Conservation (phyloP, 2,888 invertebrate genomes). For the Drosophila fungiperda region DNA sequence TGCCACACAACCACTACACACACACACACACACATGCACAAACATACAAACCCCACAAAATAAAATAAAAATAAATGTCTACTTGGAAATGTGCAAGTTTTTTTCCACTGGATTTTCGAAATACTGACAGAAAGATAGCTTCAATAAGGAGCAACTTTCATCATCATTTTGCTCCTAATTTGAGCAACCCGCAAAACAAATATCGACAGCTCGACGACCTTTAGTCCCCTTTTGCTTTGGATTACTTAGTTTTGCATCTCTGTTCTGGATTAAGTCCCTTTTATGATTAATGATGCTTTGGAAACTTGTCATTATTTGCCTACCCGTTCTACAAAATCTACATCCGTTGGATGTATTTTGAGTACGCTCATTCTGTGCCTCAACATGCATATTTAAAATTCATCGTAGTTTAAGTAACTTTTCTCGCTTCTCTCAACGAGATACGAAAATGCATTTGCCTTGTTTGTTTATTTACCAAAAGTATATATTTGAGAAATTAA, state of each 20-base stretch:
- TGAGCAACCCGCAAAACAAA: slow-evolving; percentile 67
- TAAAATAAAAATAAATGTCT: slow-evolving; percentile 37
- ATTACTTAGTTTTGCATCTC: slow-evolving; percentile 43
- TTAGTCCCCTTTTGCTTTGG: slow-evolving; percentile 30
- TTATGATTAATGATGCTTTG: slow-evolving; percentile 77
- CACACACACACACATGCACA: slow-evolving; percentile 11
- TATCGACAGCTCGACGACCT: slow-evolving; percentile 63
- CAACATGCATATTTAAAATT: neutral
- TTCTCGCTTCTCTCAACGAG: neutral
- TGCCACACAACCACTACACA: slow-evolving; percentile 7
- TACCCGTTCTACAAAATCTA: neutral
- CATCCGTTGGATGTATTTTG: neutral
- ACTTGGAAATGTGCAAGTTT: slow-evolving; percentile 40
- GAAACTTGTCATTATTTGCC: slow-evolving; percentile 64
- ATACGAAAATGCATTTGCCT: slow-evolving; percentile 26
- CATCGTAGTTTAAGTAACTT: neutral
- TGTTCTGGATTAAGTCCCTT: slow-evolving; percentile 72
- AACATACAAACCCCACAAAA: slow-evolving; percentile 9
- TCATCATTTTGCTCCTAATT: slow-evolving; percentile 62
- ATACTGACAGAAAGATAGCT: neutral
- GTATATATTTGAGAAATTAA: neutral
- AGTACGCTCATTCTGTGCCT: neutral
- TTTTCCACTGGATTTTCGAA: slow-evolving; percentile 7
- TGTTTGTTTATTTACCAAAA: slow-evolving; percentile 44
- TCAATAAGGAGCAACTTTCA: slow-evolving; percentile 48